Evolutionary conservation across 2,888 invertebrate species (phyloP), one percentile per base, ranked within the genome.

Genomic region (Torymus texanus): DNA sequence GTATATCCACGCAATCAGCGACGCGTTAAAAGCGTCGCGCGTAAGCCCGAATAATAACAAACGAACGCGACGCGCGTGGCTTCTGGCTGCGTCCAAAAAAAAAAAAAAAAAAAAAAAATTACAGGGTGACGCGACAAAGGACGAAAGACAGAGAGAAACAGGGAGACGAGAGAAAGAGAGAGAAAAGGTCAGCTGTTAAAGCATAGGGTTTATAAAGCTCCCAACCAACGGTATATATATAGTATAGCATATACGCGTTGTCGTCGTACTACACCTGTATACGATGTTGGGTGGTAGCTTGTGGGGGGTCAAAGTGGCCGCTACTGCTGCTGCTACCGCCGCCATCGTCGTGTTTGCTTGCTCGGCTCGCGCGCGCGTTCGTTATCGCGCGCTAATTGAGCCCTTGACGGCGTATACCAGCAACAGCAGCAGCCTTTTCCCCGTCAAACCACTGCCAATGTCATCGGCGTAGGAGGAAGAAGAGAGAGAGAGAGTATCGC

Each of bases 371-470:
- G 58, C 80, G 81, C 83, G 84, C 83, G 83, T 85, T 86, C 86
- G 87, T 87, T 87, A 87, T 87, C 85, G 85, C 84, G 84, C 84
- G 83, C 84, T 86, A 87, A 87, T 87, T 85, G 87, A 85, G 84
- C 87, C 84, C 85, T 82, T 72, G 75, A 76, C 55, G 65, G 16
- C 16, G 50, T n/a, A 58, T 58, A 18, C 8, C 41, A 41, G 41
- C 41, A 41, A 8, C 8, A 29, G 29, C 29, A 41, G 41, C 41
- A 41, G 41, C 41, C 41, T 41, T 41, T 41, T 41, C 41, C 41
- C 5, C 41, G 41, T 41, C 41, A 41, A 41, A 41, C 41, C 41
- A 41, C 8, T 29, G 58, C 58, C 73, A 55, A 73, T 73, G 63
- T 63, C 56, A 73, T 73, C 55, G 63, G 24, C 66, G 24, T 24